Evolutionary conservation across 2,888 invertebrate species (phyloP).

Genomic region (Pyralis farinalis): DNA sequence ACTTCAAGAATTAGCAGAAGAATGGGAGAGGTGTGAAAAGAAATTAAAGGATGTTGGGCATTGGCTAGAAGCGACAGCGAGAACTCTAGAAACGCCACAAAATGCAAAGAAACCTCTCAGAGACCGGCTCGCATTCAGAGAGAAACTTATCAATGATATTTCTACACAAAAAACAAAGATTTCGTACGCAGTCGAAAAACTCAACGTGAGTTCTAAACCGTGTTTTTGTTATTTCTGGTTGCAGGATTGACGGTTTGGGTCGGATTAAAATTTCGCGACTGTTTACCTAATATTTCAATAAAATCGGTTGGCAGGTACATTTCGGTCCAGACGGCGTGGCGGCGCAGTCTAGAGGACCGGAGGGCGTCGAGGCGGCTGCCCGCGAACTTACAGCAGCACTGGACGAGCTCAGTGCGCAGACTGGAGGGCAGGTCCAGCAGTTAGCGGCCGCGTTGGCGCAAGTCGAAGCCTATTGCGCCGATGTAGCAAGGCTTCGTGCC

Average conservation of each 20-base stretch:
- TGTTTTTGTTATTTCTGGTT: background rate
- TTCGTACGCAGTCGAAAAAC: conserved; percentile 92
- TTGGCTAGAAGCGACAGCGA: conserved; percentile 94
- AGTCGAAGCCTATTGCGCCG: conserved; percentile 93
- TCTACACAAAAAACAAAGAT: conserved; percentile 95
- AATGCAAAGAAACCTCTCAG: conserved; percentile 93
- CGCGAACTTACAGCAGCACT: conserved; percentile 85
- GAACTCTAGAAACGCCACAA: conserved; percentile 88
- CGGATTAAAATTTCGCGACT: background rate
- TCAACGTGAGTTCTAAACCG: conserved; percentile 83
- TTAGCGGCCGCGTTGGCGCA: conserved; percentile 90
- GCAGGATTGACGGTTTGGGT: conserved; percentile 1
- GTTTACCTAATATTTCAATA: background rate
- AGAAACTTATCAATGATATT: conserved; percentile 93
- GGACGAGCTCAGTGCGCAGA: conserved; percentile 82
- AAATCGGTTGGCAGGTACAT: conserved; percentile 83
- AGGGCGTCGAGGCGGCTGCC: conserved; percentile 87
- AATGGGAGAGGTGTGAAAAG: conserved; percentile 97
- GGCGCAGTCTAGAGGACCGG: conserved; percentile 85
- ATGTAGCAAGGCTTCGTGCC: conserved; percentile 91
- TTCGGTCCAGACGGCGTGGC: conserved; percentile 93
- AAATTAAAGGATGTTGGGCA: conserved; percentile 94
- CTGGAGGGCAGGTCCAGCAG: conserved; percentile 83
- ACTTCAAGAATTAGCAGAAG: conserved; percentile 94
- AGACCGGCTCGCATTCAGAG: conserved; percentile 91